Percentiles rank a stretch among this genome's conserved stretches.
Conservation (phyloP, 2,113 vertebrate species). For the Cariama cristata region DNA sequence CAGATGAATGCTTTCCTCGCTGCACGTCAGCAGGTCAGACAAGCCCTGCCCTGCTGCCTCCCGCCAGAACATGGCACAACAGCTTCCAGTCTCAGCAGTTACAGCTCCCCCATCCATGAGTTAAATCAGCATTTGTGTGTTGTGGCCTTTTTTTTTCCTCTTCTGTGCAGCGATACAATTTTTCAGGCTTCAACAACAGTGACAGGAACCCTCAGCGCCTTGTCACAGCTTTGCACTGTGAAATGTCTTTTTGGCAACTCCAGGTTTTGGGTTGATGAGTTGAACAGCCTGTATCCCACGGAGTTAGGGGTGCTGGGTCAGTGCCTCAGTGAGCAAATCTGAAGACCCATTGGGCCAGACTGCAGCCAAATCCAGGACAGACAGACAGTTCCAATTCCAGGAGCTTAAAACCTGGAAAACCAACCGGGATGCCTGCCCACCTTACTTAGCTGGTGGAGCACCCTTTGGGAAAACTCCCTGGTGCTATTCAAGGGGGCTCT, state of each 20-base stretch:
- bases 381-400: background rate
- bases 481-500: background rate
- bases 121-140: background rate
- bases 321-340: background rate
- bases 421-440: background rate
- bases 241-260: background rate
- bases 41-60: background rate
- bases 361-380: background rate
- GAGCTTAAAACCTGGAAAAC: background rate
- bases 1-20: background rate
- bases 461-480: background rate
- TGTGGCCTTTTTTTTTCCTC: background rate
- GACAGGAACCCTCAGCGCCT: background rate
- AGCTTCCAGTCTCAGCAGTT: background rate
- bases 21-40: background rate
- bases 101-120: background rate
- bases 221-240: background rate
- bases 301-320: background rate
- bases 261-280: background rate
- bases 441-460: background rate
- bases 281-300: background rate
- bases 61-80: background rate
- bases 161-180: background rate
- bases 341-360: background rate
- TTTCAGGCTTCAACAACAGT: background rate